Base-by-base conservation (phyloP, 2,113 vertebrate species). In the Himantopus leucocephalus region DNA sequence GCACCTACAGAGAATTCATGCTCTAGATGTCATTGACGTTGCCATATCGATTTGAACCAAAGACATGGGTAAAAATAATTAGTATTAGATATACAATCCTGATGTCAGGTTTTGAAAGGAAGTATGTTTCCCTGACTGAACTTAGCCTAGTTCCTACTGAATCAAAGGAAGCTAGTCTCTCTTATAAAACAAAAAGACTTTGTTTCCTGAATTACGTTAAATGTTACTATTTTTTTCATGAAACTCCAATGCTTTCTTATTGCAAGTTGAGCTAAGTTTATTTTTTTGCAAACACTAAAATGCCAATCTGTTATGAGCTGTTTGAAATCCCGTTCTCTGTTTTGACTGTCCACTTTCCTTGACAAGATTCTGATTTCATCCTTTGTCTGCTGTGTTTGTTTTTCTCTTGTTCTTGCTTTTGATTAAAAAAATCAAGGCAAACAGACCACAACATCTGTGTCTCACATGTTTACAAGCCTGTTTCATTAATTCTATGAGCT, bases 21-120 rank as follows among this genome's bases (percentile, higher is more conserved):
- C 20, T 76, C 29, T 73, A 55, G 19, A 48, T 64, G 50, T 77
- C 85, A 26, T 20, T 84, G 70, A n/a, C 66, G 21, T 32, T 56
- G 34, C 43, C 14, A 1, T 91, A 90, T 95, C 8, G 5, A 34
- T 94, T 91, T 92, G 73, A 94, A 94, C 60, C 39, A n/a, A 68
- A 92, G 29, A 59, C 12, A 88, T 55, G 45, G 77, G 90, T 90
- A 92, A 90, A 95, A 91, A 47, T 60, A 95, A 90, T 91, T 87
- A 87, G 19, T 84, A 66, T 73, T 92, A 70, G 37, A 70, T 82
- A 85, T 12, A 70, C 73, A 91, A 30, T 37, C 27, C 34, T 3
- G 2, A 19, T 58, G 53, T 70, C 48, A 91, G 20, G 39, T 79
- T 94, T 77, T 68, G 30, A 93, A 79, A 85, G 34, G 27, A 78